A percentile compares a stretch with the other conserved stretches of the same genome.
Conservation (phyloP, 2,888 invertebrate species). For the Celastrina argiolus region DNA sequence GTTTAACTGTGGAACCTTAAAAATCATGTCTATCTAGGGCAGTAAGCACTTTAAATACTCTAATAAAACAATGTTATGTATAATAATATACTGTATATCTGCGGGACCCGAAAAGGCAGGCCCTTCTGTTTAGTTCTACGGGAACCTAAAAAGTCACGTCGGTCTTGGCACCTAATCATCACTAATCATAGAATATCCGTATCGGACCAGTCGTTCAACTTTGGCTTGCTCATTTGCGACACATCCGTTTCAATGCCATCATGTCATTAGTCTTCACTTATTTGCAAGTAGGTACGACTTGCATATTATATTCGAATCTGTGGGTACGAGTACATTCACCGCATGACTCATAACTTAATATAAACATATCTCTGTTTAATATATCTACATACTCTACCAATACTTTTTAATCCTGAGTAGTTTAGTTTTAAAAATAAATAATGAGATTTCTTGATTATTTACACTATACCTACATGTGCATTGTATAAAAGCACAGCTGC, state of each 20-base stretch:
- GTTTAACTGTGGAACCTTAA: too few relatives aligned
- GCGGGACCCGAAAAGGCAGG: neutral
- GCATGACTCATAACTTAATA: neutral
- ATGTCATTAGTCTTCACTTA: slow-evolving; percentile 12
- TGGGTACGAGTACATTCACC: neutral
- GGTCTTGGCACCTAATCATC: neutral
- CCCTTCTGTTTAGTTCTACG: neutral
- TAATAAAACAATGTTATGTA: too few relatives aligned
- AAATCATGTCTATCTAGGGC: too few relatives aligned
- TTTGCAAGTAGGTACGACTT: neutral
- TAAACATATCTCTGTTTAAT: too few relatives aligned
- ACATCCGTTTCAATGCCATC: slow-evolving; percentile 12
- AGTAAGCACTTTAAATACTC: too few relatives aligned
- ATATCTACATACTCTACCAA: too few relatives aligned
- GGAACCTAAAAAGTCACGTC: neutral
- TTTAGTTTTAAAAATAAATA: too few relatives aligned
- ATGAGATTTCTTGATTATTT: too few relatives aligned
- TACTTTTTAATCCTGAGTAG: too few relatives aligned
- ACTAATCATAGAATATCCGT: slow-evolving; percentile 13
- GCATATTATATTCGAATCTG: slow-evolving; percentile 5
- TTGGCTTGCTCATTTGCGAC: slow-evolving; percentile 4
- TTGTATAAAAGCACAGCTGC: too few relatives aligned
- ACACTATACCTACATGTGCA: too few relatives aligned
- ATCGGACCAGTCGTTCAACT: slow-evolving; percentile 19
- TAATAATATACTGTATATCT: neutral